phyloP scores from a whole-genome alignment of 1,140 invertebrate species.

The Trichomalopsis sarcophagae region DNA sequence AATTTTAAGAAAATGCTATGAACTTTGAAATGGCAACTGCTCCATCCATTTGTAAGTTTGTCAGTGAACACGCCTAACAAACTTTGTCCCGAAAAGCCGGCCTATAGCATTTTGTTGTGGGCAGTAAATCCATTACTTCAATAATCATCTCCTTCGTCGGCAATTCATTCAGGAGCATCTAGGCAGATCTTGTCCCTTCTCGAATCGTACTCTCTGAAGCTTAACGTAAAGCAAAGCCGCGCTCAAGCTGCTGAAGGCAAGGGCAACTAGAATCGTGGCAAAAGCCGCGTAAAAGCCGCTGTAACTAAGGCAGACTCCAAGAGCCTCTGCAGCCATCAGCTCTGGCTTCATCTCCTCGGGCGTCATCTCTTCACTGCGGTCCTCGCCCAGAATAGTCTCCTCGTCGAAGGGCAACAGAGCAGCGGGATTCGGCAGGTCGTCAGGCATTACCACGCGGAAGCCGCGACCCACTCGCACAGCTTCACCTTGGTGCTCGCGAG shows the following conservation, averaged over 20 bases:
- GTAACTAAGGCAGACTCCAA: constrained; percentile 68
- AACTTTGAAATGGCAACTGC: no score
- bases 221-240: constrained; percentile 67
- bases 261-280: constrained; percentile 63
- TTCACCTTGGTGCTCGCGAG: constrained; percentile 66
- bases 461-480: constrained; percentile 78
- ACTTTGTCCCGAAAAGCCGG: no score
- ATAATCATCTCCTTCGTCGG: not conserved
- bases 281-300: constrained; percentile 67
- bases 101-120: no score
- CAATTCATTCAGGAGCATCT: constrained; percentile 46
- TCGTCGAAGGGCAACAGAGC: constrained; percentile 63
- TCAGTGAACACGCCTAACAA: no score
- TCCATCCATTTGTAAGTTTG: no score
- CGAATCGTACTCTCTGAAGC: constrained; percentile 62
- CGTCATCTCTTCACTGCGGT: not conserved
- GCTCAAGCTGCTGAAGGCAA: constrained; percentile 64
- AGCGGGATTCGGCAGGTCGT: constrained; percentile 75
- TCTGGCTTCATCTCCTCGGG: constrained; percentile 1
- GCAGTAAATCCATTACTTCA: no score
- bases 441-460: constrained; percentile 80
- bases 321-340: constrained; percentile 56
- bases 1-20: no score
- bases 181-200: constrained; percentile 59
- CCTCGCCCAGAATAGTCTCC: not conserved